Base-by-base conservation (phyloP, 2,113 vertebrate genomes). In the Erinaceus europaeus region DNA sequence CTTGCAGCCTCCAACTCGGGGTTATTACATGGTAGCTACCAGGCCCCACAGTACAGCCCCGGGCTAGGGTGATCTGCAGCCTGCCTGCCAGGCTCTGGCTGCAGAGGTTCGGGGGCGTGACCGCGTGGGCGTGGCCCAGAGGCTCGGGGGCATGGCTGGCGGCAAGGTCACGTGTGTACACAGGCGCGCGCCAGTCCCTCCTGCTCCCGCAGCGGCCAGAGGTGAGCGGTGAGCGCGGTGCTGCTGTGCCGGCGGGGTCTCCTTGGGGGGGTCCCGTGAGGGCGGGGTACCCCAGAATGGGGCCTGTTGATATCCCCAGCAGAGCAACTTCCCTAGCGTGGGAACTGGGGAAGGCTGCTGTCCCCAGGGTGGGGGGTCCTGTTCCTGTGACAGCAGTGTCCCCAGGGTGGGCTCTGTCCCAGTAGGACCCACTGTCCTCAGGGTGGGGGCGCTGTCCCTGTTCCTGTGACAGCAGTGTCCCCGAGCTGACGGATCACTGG, bases 141-240 rank as follows among this genome's bases (percentile, higher is more conserved):
- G 48, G 48, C 48, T 50, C n/a, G n/a, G n/a, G n/a, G n/a, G n/a
- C n/a, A 46, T 3, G 44, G 15, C 17, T 34, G 75, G 64, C 75
- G 18, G 85, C 88, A 81, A 90, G 44, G 94, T 96, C 96, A 96
- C 96, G 94, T 85, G 96, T 76, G 85, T 44, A 91, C 92, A 86
- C 94, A 85, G 94, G 93, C 84, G 77, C n/a, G 34, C 44, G 57
- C 84, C 55, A 20, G 48, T 89, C 23, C 75, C 44, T 59, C 48
- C 42, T 88, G 76, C 81, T 40, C 52, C 64, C 52, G 57, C 34
- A 36, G 48, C 72, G 38, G 88, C 52, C 40, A 53, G n/a, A n/a
- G n/a, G n/a, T n/a, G n/a, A n/a, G n/a, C n/a, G n/a, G n/a, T n/a
- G 72, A 46, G 86, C 52, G 83, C 21, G 36, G 81, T 61, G 23